Conservation (phyloP, 2,888 invertebrate genomes). For the Platycnemis pennipes region DNA sequence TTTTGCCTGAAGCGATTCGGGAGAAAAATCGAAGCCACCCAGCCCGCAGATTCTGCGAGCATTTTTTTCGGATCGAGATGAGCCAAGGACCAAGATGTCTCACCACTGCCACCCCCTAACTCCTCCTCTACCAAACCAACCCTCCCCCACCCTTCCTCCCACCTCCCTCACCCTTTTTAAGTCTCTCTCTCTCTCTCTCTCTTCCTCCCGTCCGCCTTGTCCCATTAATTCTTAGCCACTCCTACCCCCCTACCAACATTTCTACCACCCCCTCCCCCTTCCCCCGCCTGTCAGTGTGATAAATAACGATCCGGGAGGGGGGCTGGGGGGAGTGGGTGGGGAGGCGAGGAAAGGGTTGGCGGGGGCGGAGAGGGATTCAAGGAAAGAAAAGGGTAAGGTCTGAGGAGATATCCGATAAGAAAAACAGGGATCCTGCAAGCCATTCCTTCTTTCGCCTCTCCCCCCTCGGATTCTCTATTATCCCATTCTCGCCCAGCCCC, state of each 20-base stretch:
- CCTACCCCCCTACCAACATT: neutral
- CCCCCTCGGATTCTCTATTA: neutral
- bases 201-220: constrained; percentile 34
- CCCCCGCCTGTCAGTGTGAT: constrained; percentile 59
- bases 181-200: neutral
- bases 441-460: constrained; percentile 26
- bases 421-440: constrained; percentile 40
- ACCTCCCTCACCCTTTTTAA: neutral
- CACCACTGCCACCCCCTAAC: neutral
- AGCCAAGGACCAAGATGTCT: neutral
- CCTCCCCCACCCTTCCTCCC: neutral
- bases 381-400: neutral
- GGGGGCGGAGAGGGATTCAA: neutral
- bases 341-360: neutral
- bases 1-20: no score
- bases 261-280: neutral
- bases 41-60: no score
- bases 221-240: constrained; percentile 64
- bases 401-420: neutral
- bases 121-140: neutral
- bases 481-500: neutral
- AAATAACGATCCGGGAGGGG: constrained; percentile 56
- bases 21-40: no score
- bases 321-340: neutral
- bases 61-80: neutral